A percentile compares a stretch with the other conserved stretches of the same genome.
Conservation (phyloP, 2,113 vertebrate species). For the Sclerurus mexicanus region DNA sequence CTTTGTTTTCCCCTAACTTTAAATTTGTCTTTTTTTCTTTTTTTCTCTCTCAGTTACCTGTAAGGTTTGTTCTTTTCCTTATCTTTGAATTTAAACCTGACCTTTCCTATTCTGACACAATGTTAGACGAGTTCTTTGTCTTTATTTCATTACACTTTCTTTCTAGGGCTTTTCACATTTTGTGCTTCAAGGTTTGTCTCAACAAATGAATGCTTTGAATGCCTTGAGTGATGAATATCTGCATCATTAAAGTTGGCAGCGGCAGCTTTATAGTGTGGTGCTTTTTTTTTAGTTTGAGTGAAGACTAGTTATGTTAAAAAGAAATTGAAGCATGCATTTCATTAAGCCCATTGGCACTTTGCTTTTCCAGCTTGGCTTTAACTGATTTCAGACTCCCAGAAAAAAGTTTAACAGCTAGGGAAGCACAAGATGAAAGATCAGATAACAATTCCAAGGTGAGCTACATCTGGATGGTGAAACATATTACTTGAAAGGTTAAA, state of each 20-base stretch:
- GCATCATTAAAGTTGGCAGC: background rate
- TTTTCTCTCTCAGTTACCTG: background rate
- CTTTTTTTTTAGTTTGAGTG: background rate
- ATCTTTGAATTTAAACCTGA: background rate
- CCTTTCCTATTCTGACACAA: background rate
- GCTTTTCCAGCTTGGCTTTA: background rate
- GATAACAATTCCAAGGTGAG: background rate
- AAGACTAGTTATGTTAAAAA: background rate
- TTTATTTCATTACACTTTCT: background rate
- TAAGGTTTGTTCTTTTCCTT: background rate
- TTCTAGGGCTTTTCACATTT: background rate
- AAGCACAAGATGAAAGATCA: background rate
- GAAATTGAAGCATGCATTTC: background rate
- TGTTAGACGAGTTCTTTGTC: background rate
- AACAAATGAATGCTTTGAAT: background rate
- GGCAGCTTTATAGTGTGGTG: background rate
- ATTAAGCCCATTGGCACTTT: background rate
- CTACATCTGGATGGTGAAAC: background rate
- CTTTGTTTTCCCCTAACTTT: fast-evolving
- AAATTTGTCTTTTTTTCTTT: background rate
- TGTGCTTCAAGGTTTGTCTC: background rate
- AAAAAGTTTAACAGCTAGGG: background rate
- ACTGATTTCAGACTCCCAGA: background rate
- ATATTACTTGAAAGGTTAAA: background rate
- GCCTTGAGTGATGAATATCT: background rate